phyloP scores from a whole-genome alignment of 2,797 vertebrate species.

The Craterocephalus amniculus region DNA sequence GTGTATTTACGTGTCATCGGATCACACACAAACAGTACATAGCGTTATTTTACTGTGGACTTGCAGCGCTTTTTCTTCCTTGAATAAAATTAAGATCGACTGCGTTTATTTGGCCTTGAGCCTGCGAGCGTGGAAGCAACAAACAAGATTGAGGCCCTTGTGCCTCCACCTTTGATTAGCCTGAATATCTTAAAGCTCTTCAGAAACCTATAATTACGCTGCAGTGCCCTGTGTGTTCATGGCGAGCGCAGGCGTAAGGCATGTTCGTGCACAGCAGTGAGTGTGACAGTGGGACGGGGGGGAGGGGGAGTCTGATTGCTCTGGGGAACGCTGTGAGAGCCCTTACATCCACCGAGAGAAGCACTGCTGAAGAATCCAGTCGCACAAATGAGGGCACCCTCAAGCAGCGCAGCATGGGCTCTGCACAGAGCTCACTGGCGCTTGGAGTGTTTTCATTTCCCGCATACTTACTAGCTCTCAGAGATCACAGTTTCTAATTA shows the following conservation, averaged over 20 bases:
- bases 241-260: neutral
- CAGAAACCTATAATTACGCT: constrained; percentile 49
- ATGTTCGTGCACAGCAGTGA: constrained; percentile 34
- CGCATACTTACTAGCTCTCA: constrained; percentile 49
- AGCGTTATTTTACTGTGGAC: constrained; percentile 2
- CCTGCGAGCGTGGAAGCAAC: constrained; percentile 26
- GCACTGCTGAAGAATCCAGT: constrained; percentile 48
- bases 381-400: constrained; percentile 67
- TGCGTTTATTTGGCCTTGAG: neutral
- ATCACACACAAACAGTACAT: neutral
- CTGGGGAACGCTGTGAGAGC: constrained; percentile 54
- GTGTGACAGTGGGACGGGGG: constrained; percentile 43
- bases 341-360: constrained; percentile 43
- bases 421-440: constrained; percentile 13
- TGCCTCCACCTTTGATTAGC: constrained; percentile 52
- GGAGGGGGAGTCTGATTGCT: constrained; percentile 40
- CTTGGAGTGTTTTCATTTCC: constrained; percentile 66
- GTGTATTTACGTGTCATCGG: neutral
- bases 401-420: constrained; percentile 59
- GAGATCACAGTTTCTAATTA: constrained; percentile 75
- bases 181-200: constrained; percentile 49
- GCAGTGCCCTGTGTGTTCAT: constrained; percentile 27
- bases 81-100: constrained; percentile 5
- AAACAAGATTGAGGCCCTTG: constrained; percentile 42
- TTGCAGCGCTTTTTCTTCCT: neutral